Base-by-base conservation (phyloP, 2,797 vertebrate species). In the Cyprinodon diabolis region DNA sequence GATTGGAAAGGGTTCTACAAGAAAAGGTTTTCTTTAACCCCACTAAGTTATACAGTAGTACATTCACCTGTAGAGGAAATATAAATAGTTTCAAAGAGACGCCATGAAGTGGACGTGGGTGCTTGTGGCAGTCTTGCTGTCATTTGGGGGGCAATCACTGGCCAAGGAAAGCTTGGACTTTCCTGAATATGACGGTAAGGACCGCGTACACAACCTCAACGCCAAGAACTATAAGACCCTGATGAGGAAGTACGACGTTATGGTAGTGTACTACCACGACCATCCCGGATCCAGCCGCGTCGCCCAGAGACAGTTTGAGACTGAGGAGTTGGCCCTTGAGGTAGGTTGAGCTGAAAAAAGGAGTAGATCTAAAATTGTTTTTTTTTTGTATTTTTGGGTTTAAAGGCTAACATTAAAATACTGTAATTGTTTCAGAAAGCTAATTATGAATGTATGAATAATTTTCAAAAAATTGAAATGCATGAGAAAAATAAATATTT, bases 211-310 rank as follows among this genome's bases (percentile, higher is more conserved):
- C 37, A 92, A 97, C 48, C 94, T 97, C 90, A 94, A 94, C 43
- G 67, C 82, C 75, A 96, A 96, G 91, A 97, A 97, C 94, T 97
- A 94, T 93, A 96, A 96, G 91, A 92, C 93, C 4, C 87, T 96
- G 83, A 95, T 97, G 94, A 96, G 95, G 94, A 96, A 96, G 93
- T 96, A 95, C 21, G 96, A 96, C 40, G 94, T 96, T 63, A 93
- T 97, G 93, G 96, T 96, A 3, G 94, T 98, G 77, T 96, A 97
- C 83, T 96, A 96, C 92, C 97, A 96, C n/a, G 95, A 96, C 52
- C 96, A 96, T 49, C 94, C 96, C 0, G 95, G 93, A 86, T 93
- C 95, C 23, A 94, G 93, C 95, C 95, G 94, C 90, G 94, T 93
- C 79, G 95, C 96, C 45, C 96, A 96, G 89, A 96, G 85, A 87